phyloP scores from a whole-genome alignment of 30 jellyfish, hydroid and myxozoan genomes.

The Rhopilema esculentum region DNA sequence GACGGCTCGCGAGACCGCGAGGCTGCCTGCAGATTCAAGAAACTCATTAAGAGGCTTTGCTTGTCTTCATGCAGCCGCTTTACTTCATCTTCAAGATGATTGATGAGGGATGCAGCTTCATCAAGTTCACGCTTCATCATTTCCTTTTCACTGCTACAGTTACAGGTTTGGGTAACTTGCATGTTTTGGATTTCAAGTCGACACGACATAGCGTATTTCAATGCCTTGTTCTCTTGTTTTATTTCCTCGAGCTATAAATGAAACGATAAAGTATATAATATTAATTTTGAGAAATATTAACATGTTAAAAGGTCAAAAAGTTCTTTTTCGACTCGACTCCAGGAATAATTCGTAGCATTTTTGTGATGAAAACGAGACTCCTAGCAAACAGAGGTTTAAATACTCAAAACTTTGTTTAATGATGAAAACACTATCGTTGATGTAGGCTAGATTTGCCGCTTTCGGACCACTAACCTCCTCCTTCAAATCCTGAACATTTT shows the following conservation, averaged over 20 bases:
- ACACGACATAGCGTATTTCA: conserved; percentile 94
- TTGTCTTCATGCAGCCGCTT: conserved; percentile 95
- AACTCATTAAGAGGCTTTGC: conserved; percentile 94
- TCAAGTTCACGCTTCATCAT: conserved; percentile 81
- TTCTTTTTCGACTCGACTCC: too few relatives aligned
- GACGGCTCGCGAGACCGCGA: conserved; percentile 90
- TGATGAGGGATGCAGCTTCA: conserved; percentile 69
- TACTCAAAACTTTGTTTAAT: too few relatives aligned
- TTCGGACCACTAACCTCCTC: conserved; percentile 77
- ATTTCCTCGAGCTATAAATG: conserved; percentile 73
- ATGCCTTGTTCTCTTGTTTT: conserved; percentile 83
- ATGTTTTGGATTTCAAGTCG: conserved; percentile 88
- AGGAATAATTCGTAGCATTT: too few relatives aligned
- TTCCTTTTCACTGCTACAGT: conserved; percentile 88
- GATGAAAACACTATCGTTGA: too few relatives aligned
- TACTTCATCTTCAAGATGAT: conserved; percentile 91
- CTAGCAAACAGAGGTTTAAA: too few relatives aligned
- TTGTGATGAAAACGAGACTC: too few relatives aligned
- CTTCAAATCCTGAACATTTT: conserved; percentile 89
- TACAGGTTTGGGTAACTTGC: conserved; percentile 79
- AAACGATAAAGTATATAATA: background rate
- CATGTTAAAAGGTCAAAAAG: too few relatives aligned
- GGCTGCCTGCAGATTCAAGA: conserved; percentile 97
- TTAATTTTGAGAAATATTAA: too few relatives aligned
- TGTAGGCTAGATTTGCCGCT: too few relatives aligned